Conservation (phyloP, 1,140 invertebrate genomes). For the Drosophila bocki region DNA sequence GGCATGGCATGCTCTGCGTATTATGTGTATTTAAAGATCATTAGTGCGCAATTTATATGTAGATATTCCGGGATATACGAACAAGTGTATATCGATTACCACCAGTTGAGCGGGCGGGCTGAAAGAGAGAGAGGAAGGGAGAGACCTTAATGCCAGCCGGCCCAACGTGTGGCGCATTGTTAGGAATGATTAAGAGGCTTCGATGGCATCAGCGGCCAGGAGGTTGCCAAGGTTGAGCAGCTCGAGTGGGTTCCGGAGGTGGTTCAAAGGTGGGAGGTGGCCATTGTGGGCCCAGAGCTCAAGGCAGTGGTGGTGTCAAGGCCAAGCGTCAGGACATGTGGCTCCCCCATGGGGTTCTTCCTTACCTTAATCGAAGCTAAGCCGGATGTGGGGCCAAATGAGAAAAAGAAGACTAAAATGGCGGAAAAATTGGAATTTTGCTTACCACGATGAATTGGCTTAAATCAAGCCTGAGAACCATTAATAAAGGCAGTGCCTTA, state of each 20-base stretch:
- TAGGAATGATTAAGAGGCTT: constrained; percentile 79
- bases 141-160: constrained; percentile 41
- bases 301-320: constrained; percentile 60
- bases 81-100: constrained; percentile 65
- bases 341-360: constrained; percentile 17
- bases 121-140: background rate
- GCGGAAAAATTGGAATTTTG: constrained; percentile 12
- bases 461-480: constrained; percentile 15
- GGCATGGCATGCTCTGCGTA: constrained; percentile 38
- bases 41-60: constrained; percentile 74
- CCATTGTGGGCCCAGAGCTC: background rate
- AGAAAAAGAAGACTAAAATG: constrained; percentile 30
- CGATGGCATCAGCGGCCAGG: constrained; percentile 56
- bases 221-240: constrained; percentile 13
- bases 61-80: constrained; percentile 35
- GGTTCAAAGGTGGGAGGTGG: constrained; percentile 15
- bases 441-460: constrained; percentile 33
- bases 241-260: constrained; percentile 1
- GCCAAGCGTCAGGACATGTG: constrained; percentile 57
- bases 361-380: constrained; percentile 59
- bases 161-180: constrained; percentile 59
- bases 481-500: background rate
- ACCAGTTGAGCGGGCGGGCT: constrained; percentile 65
- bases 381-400: constrained; percentile 39
- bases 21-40: constrained; percentile 80